A percentile compares a stretch with the other conserved stretches of the same genome.
phyloP scores from a whole-genome alignment of 2,113 vertebrate species.

The Lates calcarifer region DNA sequence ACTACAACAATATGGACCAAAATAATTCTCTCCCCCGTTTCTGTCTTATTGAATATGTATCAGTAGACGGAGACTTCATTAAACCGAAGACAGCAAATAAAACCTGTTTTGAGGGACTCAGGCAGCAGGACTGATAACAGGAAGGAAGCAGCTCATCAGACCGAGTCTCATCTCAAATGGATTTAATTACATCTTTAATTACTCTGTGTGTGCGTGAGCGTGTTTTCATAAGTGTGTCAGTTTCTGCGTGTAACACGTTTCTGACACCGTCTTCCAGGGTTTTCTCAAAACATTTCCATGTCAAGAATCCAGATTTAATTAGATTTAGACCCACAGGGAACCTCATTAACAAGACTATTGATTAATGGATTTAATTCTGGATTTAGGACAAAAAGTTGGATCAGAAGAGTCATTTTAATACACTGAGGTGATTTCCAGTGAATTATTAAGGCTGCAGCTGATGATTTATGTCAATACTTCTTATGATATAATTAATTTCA shows the following conservation, averaged over 20 bases:
- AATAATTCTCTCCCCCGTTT: slow-evolving; percentile 10
- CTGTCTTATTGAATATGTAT: slow-evolving; percentile 57
- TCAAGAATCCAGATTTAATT: slow-evolving; percentile 6
- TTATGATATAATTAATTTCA: neutral
- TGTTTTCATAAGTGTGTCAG: neutral
- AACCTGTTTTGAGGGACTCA: slow-evolving; percentile 20
- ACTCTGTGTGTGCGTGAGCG: slow-evolving; percentile 20
- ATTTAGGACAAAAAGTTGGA: neutral
- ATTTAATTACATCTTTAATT: slow-evolving; percentile 71
- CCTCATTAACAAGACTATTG: neutral
- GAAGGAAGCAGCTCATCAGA: slow-evolving; percentile 60
- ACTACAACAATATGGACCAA: slow-evolving; percentile 18
- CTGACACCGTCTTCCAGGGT: neutral
- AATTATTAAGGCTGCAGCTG: neutral
- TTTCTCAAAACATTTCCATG: slow-evolving; percentile 1
- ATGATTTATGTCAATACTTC: neutral
- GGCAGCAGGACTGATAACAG: slow-evolving; percentile 45
- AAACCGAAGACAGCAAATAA: slow-evolving; percentile 45
- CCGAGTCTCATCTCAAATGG: slow-evolving; percentile 39
- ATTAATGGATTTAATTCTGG: neutral
- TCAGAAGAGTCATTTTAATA: neutral
- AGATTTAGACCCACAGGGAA: neutral
- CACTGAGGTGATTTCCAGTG: neutral
- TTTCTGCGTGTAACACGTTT: neutral
- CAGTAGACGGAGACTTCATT: slow-evolving; percentile 50